Base-by-base conservation (phyloP, 1,140 invertebrate species). In the Anastatus disparis region DNA sequence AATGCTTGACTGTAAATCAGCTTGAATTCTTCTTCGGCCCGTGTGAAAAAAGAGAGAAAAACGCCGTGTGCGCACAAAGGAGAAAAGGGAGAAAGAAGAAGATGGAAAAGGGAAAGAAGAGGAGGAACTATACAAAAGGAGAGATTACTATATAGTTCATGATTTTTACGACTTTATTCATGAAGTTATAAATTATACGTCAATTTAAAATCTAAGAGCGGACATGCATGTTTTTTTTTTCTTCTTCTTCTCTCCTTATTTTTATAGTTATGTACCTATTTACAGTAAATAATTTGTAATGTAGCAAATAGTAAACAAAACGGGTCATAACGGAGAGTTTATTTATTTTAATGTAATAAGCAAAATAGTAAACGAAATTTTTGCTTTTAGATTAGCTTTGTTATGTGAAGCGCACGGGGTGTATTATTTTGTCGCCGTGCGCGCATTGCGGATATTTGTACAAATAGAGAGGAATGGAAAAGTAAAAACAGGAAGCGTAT, bases 1-100 rank as follows among this genome's bases (percentile, higher is more conserved):
- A n/a, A 78, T 69, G 69, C 58, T n/a, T 42, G 29, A 64, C 70
- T 76, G 70, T 78, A 78, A 78, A 78, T 79, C 76, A 77, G 59
- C 29, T 48, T 35, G 48, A 55, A 74, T 76, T 78, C n/a, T 76
- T 74, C 74, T 77, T 74, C 42, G 53, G 17, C 17, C 31, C 31
- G 31, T 10, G n/a, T n/a, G n/a, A n/a, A n/a, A 35, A 35, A 10
- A 35, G 31, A 35, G 31, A 17, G 46, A 48, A 29, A 26, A 0
- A 50, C 6, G 13, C 8, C 4, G 31, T 6, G 31, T 6, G 31
- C 31, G 4, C 4, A 35, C 4, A 35, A 10, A 35, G 31, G 10
- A 10, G 26, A 24, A 52, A 15, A 55, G 52, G 13, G 15, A n/a
- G 29, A 29, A 26, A 4, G 52, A 48, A 10, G 12, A 7, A 12